Base-by-base conservation (phyloP, 2,113 vertebrate genomes). In the Nymphicus hollandicus region DNA sequence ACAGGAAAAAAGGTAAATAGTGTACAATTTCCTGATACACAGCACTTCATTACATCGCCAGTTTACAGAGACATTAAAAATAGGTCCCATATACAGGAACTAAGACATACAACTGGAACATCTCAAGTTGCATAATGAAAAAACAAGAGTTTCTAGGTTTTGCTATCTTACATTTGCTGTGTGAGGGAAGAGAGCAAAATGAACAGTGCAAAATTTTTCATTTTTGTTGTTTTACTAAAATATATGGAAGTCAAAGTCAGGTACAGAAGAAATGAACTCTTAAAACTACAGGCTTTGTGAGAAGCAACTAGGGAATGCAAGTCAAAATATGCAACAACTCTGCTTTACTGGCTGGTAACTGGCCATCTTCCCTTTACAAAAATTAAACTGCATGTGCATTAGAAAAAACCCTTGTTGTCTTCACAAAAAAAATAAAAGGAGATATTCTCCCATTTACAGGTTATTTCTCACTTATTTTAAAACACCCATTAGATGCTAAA, bases 131-230 rank as follows among this genome's bases (percentile, higher is more conserved):
- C 97, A 97, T 98, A 96, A 95, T 91, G 91, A 87, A 90, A 96
- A 82, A 77, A 35, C 81, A 89, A 89, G 64, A 96, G 87, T 95
- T 90, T 91, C 81, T 84, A 91, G 19, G 80, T 43, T 93, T 91
- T 91, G 76, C 86, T 94, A 95, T 93, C 95, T 95, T 81, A 93
- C 94, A 97, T 95, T 93, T 87, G 93, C 89, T 91, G 86, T 41
- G 72, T 6, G 29, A 73, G 74, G 91, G 86, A 91, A 90, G 97
- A 98, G 88, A 86, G 55, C 69, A 96, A 96, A 95, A 95, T 4
- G 14, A 97, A 97, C 97, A 98, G 98, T 98, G 98, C 98, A 98
- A 98, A 98, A 95, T 70, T 80, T 95, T 95, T 81, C n/a, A 52
- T 17, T 60, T 43, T 70, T 53, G 65, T 92, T 97, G 93, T 97